Evolutionary conservation across 2,888 invertebrate species (phyloP), one percentile per base, ranked within the genome.

Genomic region (Epicampocera succincta): DNA sequence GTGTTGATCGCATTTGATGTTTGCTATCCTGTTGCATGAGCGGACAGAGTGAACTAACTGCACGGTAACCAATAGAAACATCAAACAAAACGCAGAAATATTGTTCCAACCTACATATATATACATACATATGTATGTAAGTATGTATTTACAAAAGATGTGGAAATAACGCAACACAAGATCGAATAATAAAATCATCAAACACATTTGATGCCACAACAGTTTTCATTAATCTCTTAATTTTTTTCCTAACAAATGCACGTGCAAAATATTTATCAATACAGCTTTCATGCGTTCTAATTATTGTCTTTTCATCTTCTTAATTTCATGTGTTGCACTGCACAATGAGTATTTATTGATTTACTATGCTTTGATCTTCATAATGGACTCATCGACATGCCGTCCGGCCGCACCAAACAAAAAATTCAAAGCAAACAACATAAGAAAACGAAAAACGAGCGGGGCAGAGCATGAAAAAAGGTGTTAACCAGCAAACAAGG

Each of bases 401-500:
- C 29, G 61, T 65, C 50, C 61, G 46, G 56, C 76, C 42, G 15
- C 68, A 68, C 1, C 33, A 38, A 74, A 42, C 29, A 60, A 50
- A 74, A 42, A 46, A 42, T 15, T 40, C 12, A 42, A 50, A 29
- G 38, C 50, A 42, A 40, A 15, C 25, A 66, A 25, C 50, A 33
- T 44, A 54, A 56, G 58, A 44, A 42, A 11, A 21, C 25, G 15
- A 44, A 54, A 46, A 68, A 60, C 25, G 52, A 42, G 9, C 50
- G 33, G 25, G 40, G 50, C 12, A 60, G 21, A 29, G 38, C 75
- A 75, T 56, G 11, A 40, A 66, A 54, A 82, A 82, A 82, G 82
- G 82, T 82, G 82, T 82, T 78, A 82, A 82, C 82, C 82, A 56
- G 78, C 74, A 75, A 56, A 82, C 74, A 75, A 82, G 74, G 69